A percentile compares a stretch with the other conserved stretches of the same genome.
Conservation (phyloP, 1,140 invertebrate genomes). For the Formica selysi region DNA sequence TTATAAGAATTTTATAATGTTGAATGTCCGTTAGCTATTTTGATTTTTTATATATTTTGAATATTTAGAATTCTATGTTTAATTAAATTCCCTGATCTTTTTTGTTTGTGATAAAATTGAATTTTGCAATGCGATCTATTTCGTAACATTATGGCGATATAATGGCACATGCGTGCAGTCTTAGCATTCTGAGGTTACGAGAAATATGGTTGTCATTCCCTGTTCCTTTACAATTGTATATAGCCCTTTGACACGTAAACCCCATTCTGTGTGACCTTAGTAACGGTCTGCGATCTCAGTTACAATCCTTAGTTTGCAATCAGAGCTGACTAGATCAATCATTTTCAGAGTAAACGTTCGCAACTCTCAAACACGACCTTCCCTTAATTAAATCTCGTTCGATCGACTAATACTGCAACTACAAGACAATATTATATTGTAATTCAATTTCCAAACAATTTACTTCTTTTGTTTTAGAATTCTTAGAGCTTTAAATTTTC, state of each 20-base stretch:
- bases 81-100: not conserved
- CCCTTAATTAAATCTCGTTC: not conserved
- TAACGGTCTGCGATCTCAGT: constrained; percentile 18
- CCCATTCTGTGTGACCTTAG: constrained; percentile 32
- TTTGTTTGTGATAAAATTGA: not conserved
- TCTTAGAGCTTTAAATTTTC: not conserved
- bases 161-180: not conserved
- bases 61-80: not conserved
- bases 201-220: constrained; percentile 43
- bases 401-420: not conserved
- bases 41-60: not conserved
- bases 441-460: constrained; percentile 28
- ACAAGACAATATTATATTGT: not conserved
- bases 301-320: constrained; percentile 53
- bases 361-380: constrained; percentile 17
- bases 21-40: not conserved
- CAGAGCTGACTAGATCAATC: constrained; percentile 37
- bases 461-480: not conserved
- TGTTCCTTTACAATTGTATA: constrained; percentile 20
- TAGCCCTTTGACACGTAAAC: constrained; percentile 56
- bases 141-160: not conserved
- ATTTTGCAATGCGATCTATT: not conserved
- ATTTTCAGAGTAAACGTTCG: constrained; percentile 40
- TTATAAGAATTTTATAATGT: not conserved
- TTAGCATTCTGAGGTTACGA: constrained; percentile 40